A percentile compares a stretch with the other conserved stretches of the same genome.
Conservation (phyloP, 2,888 invertebrate species). For the Neuroscelio doddi region DNA sequence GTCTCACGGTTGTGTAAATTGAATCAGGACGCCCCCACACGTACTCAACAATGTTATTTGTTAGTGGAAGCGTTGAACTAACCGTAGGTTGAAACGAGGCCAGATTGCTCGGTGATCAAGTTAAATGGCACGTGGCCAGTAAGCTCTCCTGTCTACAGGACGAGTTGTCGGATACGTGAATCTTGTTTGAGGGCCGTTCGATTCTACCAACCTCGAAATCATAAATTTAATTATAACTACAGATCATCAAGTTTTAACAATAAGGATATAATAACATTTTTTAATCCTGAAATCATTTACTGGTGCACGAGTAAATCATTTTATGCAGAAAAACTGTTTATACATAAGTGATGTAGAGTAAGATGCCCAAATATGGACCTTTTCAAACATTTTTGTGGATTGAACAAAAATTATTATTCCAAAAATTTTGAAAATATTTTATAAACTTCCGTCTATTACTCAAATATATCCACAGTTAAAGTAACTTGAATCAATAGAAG, state of each 20-base stretch:
- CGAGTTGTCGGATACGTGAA: constrained; percentile 14
- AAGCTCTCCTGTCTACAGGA: constrained; percentile 49
- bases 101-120: constrained; percentile 72
- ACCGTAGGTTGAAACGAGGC: constrained; percentile 71
- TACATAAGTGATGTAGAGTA: no score
- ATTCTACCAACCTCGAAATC: not conserved
- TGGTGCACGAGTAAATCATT: no score
- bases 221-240: not conserved
- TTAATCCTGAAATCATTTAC: no score
- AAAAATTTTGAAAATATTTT: no score
- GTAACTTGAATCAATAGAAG: no score
- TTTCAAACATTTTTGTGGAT: no score
- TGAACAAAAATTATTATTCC: no score
- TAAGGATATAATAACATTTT: not conserved
- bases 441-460: no score
- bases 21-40: constrained; percentile 67
- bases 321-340: no score
- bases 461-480: no score
- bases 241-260: constrained; percentile 4
- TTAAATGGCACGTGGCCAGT: constrained; percentile 71
- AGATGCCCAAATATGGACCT: no score
- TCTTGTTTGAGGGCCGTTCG: constrained; percentile 19
- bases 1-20: constrained; percentile 66
- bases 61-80: constrained; percentile 70
- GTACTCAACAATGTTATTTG: constrained; percentile 70